Conservation (phyloP, 2,888 invertebrate genomes). For the Amblyjoppa fuscipennis region DNA sequence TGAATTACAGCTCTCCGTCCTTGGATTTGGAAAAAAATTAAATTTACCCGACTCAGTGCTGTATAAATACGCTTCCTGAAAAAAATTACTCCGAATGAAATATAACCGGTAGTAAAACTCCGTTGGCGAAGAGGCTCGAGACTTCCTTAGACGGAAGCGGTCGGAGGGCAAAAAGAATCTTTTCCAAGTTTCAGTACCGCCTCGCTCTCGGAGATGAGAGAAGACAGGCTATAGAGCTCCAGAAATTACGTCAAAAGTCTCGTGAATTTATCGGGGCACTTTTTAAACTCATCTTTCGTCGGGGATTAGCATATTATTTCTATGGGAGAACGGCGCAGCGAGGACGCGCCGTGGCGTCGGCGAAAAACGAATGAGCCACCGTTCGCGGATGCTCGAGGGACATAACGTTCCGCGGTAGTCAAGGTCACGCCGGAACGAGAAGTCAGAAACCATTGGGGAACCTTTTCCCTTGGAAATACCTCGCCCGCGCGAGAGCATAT, state of each 20-base stretch:
- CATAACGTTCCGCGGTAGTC: conserved; percentile 50
- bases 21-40: conserved; percentile 16
- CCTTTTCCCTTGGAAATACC: conserved; percentile 67
- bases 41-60: conserved; percentile 13
- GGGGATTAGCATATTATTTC: conserved; percentile 85
- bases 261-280: conserved; percentile 84
- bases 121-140: conserved; percentile 24
- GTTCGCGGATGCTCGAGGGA: conserved; percentile 64
- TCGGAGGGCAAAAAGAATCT: conserved; percentile 77
- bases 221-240: conserved; percentile 67
- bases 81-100: conserved; percentile 55
- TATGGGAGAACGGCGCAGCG: conserved; percentile 75
- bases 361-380: conserved; percentile 70
- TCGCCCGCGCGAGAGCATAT: conserved; percentile 80
- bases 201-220: conserved; percentile 53
- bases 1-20: conserved; percentile 30
- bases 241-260: conserved; percentile 85
- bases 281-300: conserved; percentile 84
- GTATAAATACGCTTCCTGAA: conserved; percentile 37
- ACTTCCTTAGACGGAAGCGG: conserved; percentile 58
- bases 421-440: conserved; percentile 45
- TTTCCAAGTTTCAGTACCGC: conserved; percentile 76
- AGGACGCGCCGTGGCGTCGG: conserved; percentile 71
- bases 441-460: conserved; percentile 59
- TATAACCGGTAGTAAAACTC: conserved; percentile 29